Evolutionary conservation across 2,797 vertebrate genomes (phyloP).

Genomic region (Percopsis omiscomaycus): DNA sequence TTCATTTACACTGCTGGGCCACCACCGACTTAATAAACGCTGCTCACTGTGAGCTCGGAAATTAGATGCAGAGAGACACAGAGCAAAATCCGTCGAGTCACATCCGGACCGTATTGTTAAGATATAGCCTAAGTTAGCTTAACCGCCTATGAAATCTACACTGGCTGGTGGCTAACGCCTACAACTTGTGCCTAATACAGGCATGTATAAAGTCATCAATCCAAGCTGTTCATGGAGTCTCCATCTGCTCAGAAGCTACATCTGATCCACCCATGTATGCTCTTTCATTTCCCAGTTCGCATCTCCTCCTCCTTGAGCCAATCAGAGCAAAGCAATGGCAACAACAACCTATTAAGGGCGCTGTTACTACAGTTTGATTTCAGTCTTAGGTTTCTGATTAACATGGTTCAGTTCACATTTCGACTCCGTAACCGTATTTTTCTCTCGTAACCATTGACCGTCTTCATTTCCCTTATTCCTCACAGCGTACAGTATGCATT

Average conservation of each 20-base stretch:
- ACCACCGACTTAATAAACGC: constrained; percentile 21
- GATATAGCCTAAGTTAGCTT: constrained; percentile 24
- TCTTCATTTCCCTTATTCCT: too few species aligned
- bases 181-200: constrained; percentile 31
- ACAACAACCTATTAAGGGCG: too few species aligned
- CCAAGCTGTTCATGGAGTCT: constrained; percentile 15
- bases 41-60: constrained; percentile 17
- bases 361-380: too few species aligned
- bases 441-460: too few species aligned
- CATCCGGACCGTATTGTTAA: background rate
- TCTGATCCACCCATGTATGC: constrained; percentile 20
- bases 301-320: constrained; percentile 5
- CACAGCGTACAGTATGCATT: too few species aligned
- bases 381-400: too few species aligned
- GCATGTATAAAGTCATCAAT: constrained; percentile 42
- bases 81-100: constrained; percentile 20
- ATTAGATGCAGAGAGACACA: constrained; percentile 32
- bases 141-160: constrained; percentile 29
- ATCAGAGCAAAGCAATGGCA: too few species aligned
- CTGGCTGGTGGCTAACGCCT: constrained; percentile 13
- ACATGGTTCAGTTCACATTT: too few species aligned
- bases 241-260: constrained; percentile 32
- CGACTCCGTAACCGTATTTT: too few species aligned
- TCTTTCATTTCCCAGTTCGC: constrained; percentile 24
- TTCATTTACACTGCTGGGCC: constrained; percentile 31